These are phyloP conservation scores for Burhinus bistriatus DNA, from an alignment of 2,113 vertebrate species.

Conservation along the genomic window DNA sequence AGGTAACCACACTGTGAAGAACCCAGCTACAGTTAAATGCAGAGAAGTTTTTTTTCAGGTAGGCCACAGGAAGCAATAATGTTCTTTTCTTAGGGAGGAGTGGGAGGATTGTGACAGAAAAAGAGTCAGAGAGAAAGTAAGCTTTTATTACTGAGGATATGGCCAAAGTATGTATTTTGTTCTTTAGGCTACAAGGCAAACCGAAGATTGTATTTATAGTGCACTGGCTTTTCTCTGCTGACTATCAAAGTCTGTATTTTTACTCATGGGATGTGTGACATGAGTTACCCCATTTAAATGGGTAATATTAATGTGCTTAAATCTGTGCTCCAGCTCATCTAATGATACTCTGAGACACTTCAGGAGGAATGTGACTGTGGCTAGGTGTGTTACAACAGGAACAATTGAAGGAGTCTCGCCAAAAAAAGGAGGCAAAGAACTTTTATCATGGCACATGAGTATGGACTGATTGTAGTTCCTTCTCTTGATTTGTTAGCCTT, in stretches of 20 bases:
- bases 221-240: neutral
- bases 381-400: neutral
- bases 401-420: neutral
- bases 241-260: neutral
- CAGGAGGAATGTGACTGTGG: neutral
- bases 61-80: neutral
- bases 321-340: neutral
- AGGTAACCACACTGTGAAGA: neutral
- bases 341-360: neutral
- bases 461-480: rapidly evolving
- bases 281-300: neutral
- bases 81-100: neutral
- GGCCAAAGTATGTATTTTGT: neutral
- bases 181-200: neutral
- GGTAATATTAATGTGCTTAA: neutral
- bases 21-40: neutral
- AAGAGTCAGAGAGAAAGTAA: neutral
- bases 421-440: neutral
- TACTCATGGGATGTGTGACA: rapidly evolving
- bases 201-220: neutral
- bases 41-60: slow-evolving; percentile 1
- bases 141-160: neutral
- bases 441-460: neutral
- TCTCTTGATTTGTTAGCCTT: neutral
- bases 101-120: neutral